A percentile compares a stretch with the other conserved stretches of the same genome.
These are phyloP conservation scores for Lasiurus cinereus DNA, from an alignment of 2,113 vertebrate species.

Conservation along the genomic window DNA sequence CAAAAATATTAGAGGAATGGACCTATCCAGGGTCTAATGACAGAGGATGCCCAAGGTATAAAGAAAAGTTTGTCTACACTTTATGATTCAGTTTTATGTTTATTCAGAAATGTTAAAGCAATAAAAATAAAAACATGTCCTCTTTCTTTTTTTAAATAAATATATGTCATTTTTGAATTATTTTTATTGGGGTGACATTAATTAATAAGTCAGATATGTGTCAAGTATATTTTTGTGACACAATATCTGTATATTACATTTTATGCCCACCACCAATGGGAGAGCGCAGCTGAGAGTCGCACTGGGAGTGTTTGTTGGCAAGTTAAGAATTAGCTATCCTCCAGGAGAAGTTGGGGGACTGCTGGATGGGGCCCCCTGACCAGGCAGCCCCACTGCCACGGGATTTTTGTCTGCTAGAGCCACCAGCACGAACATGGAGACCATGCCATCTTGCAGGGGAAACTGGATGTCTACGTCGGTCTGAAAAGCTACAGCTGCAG, in stretches of 20 bases:
- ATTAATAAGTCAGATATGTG: not conserved
- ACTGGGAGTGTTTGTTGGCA: no score
- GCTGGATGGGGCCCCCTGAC: no score
- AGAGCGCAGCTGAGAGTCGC: no score
- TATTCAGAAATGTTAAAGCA: constrained; percentile 37
- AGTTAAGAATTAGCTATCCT: no score
- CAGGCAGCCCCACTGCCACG: no score
- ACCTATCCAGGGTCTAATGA: not conserved
- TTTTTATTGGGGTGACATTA: not conserved
- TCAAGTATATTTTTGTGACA: not conserved
- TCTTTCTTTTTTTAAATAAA: not conserved
- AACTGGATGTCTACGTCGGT: no score
- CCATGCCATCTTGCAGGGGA: no score
- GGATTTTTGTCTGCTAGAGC: no score
- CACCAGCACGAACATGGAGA: no score
- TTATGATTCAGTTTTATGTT: not conserved
- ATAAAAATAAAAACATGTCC: not conserved
- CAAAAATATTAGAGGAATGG: not conserved
- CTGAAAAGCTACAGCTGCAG: no score
- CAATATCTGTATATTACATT: not conserved
- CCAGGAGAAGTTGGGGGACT: no score
- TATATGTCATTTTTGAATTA: not conserved
- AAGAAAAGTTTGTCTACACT: not conserved
- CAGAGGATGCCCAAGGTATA: not conserved
- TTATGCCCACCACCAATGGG: not conserved